Evolutionary conservation across 2,797 vertebrate genomes (phyloP).

Genomic region (Oceanodroma leucorhoa): DNA sequence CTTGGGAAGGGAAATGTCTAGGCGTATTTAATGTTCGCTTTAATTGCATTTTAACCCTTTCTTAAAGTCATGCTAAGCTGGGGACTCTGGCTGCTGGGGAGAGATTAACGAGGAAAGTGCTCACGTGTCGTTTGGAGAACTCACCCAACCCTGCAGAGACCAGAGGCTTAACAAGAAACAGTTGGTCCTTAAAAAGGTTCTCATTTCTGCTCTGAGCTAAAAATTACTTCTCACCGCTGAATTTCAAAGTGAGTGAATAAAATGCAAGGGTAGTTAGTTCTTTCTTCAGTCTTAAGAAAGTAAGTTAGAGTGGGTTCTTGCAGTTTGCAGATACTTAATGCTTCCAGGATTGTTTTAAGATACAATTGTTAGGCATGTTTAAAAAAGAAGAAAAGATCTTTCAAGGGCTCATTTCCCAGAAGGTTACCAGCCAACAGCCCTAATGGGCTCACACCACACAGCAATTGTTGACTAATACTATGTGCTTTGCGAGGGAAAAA

Average conservation of each 20-base stretch:
- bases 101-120: neutral
- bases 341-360: constrained; percentile 55
- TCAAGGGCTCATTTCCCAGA: constrained; percentile 65
- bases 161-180: neutral
- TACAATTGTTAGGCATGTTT: constrained; percentile 57
- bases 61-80: neutral
- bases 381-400: constrained; percentile 44
- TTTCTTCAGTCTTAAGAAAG: neutral
- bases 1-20: neutral
- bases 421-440: constrained; percentile 29
- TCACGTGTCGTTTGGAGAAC: neutral
- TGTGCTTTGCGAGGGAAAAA: constrained; percentile 53
- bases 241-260: neutral
- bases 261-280: neutral
- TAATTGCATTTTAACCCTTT: constrained; percentile 36
- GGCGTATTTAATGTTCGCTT: neutral
- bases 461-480: constrained; percentile 75
- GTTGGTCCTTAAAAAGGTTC: neutral
- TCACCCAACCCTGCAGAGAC: neutral
- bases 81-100: neutral
- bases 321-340: neutral
- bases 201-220: neutral
- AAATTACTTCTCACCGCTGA: neutral
- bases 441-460: constrained; percentile 41
- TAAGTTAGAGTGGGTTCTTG: neutral